Percentiles rank a stretch among this genome's conserved stretches.
phyloP scores from a whole-genome alignment of 2,888 invertebrate species.

The Phengaris alcon region DNA sequence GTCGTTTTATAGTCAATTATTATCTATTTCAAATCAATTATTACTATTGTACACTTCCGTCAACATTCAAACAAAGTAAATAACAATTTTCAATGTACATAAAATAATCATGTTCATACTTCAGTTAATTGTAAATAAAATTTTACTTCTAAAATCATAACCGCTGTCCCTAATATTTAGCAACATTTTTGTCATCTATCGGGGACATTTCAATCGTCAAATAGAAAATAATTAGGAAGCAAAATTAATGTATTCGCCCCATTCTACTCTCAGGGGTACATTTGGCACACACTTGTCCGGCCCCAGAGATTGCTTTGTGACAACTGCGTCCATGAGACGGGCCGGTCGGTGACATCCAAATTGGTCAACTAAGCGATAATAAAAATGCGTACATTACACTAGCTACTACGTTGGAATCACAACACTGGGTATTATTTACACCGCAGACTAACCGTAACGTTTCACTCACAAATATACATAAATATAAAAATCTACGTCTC shows the following conservation, averaged over 20 bases:
- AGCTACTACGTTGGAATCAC: slow-evolving; percentile 50
- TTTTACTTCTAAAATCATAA: not conserved
- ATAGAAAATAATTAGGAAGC: not conserved
- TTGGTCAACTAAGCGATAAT: not conserved
- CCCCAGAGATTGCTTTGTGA: not conserved
- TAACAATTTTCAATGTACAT: not conserved
- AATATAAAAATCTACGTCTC: slow-evolving; percentile 55
- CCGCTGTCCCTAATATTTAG: not conserved
- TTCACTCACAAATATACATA: slow-evolving; percentile 68
- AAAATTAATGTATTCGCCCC: not conserved
- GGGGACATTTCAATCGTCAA: not conserved
- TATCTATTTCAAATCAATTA: slow-evolving; percentile 4
- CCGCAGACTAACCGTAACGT: slow-evolving; percentile 46
- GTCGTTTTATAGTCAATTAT: slow-evolving; percentile 5
- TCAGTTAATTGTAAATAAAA: not conserved
- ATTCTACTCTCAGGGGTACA: not conserved
- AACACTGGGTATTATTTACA: slow-evolving; percentile 72
- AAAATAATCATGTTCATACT: not conserved
- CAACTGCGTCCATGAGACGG: not conserved
- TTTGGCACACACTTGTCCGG: not conserved
- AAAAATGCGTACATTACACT: slow-evolving; percentile 37
- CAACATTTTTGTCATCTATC: not conserved
- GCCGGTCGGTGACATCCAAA: not conserved
- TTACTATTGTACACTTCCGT: not conserved
- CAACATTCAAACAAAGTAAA: not conserved